Evolutionary conservation across 2,888 invertebrate species (phyloP), one percentile per base, ranked within the genome.

Genomic region (Heliconius ethilla): DNA sequence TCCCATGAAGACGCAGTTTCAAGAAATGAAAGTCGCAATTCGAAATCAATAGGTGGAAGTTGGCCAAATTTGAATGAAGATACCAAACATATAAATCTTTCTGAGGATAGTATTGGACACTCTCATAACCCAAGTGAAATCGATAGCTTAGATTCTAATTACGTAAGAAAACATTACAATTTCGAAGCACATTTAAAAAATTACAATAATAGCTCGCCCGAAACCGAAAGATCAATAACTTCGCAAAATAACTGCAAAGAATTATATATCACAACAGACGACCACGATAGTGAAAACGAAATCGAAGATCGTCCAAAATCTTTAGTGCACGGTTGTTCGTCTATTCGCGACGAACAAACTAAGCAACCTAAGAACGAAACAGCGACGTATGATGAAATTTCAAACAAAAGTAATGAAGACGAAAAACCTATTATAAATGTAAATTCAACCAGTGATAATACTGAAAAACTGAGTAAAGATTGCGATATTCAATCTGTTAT

Each of bases 131-230:
- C 93, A 62, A 95, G 95, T 84, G 95, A 95, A 89, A 94, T 95
- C 79, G 95, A 95, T 84, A 95, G 95, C 86, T 89, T 95, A 83
- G 95, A 95, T 87, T 95, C 95, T 3, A 95, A 95, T 85, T 95
- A 94, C 89, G 94, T 95, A 66, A 92, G 95, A 83, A 95, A 95
- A 87, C 94, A 95, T 85, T 95, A 95, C 78, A 93, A 94, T 79
- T 95, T 95, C 84, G 95, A 94, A 83, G 93, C 92, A 59, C 92
- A 94, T 82, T 87, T 89, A 81, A 91, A 91, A 85, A 88, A 87
- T 83, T 93, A 91, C 81, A 94, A 94, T 85, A 93, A 92, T 78
- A 92, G 93, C 82, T 94, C 95, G 75, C 93, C 94, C 51, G 94
- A 95, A 82, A 91, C 91, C 79, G 93, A 93, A 80, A 83, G 92